Evolutionary conservation across 2,888 invertebrate genomes (phyloP).

Genomic region (Macrophya annulata): DNA sequence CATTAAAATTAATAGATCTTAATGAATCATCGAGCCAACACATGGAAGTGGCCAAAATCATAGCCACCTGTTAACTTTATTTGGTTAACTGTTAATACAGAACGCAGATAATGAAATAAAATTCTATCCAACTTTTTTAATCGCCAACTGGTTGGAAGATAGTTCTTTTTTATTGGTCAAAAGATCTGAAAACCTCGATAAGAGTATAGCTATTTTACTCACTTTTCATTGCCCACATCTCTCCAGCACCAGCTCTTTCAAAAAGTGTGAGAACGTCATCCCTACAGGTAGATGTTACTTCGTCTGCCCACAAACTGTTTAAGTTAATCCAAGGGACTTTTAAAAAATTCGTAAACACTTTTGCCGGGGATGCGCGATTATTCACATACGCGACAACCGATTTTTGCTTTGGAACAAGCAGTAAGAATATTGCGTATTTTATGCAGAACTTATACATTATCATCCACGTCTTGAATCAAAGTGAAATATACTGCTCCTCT

Average conservation of each 20-base stretch:
- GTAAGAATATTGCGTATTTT: background rate
- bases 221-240: slow-evolving; percentile 41
- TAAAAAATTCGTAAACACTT: slow-evolving; percentile 30
- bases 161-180: background rate
- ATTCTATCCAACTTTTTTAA: background rate
- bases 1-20: too few relatives aligned
- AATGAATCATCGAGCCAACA: background rate
- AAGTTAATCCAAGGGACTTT: slow-evolving; percentile 43
- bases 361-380: background rate
- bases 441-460: slow-evolving; percentile 1
- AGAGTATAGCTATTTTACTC: background rate
- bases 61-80: background rate
- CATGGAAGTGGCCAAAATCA: background rate
- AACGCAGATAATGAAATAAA: background rate
- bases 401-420: slow-evolving; percentile 3
- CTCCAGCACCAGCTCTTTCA: slow-evolving; percentile 26
- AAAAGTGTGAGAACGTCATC: slow-evolving; percentile 26
- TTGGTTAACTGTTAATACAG: background rate
- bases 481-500: background rate
- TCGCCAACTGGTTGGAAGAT: background rate
- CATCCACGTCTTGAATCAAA: slow-evolving; percentile 7
- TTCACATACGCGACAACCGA: background rate
- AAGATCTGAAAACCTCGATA: background rate
- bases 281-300: background rate
- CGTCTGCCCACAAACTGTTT: slow-evolving; percentile 32